phyloP scores from a whole-genome alignment of 1,140 invertebrate species.

The Aphaenogaster floridana region DNA sequence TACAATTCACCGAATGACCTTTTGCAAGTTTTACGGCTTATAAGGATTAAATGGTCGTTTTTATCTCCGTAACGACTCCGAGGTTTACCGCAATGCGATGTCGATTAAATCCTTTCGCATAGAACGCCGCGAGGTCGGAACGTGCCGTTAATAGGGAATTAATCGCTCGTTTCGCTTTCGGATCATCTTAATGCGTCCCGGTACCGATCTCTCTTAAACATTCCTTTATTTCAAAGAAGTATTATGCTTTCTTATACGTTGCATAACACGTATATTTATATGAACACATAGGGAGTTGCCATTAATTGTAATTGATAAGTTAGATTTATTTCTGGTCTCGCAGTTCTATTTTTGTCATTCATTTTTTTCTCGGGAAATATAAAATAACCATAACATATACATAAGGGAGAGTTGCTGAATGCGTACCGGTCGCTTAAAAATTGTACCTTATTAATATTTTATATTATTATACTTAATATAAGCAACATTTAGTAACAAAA shows the following conservation, averaged over 20 bases:
- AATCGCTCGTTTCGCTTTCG: conserved; percentile 16
- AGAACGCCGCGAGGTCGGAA: conserved; percentile 8
- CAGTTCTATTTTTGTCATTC: background rate
- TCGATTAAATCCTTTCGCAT: conserved; percentile 50
- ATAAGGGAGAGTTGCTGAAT: too few relatives aligned
- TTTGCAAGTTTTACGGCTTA: conserved; percentile 53
- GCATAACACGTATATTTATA: background rate
- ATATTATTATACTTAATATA: too few relatives aligned
- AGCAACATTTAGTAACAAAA: too few relatives aligned
- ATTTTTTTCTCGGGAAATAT: background rate
- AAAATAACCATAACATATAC: background rate
- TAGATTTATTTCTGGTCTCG: background rate
- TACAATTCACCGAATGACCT: conserved; percentile 37
- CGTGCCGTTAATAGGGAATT: conserved; percentile 49
- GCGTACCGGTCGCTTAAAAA: too few relatives aligned
- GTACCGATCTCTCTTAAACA: background rate
- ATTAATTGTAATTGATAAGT: background rate
- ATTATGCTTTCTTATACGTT: background rate
- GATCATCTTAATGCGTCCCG: background rate
- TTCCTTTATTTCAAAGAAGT: background rate
- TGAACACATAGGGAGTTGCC: background rate
- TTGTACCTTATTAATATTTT: too few relatives aligned
- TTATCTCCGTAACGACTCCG: conserved; percentile 24
- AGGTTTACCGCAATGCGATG: conserved; percentile 23
- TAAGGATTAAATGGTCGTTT: conserved; percentile 49